phyloP scores from a whole-genome alignment of 1,140 invertebrate genomes.

The Oppia nitens region DNA sequence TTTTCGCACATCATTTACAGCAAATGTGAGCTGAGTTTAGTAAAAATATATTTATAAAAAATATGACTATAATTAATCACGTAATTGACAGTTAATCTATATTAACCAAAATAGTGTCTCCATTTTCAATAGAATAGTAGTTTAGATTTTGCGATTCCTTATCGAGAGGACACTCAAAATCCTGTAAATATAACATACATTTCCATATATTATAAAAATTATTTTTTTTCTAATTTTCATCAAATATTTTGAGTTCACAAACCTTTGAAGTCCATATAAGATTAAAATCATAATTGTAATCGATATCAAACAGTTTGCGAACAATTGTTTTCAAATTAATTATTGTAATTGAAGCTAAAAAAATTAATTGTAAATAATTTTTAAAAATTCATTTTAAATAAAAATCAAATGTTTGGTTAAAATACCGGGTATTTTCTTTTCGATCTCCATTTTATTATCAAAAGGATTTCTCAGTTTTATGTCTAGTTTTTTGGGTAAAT shows the following conservation, averaged over 20 bases:
- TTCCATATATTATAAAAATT: neutral
- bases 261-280: neutral
- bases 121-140: neutral
- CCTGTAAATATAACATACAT: neutral
- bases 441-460: neutral
- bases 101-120: neutral
- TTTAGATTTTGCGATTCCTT: neutral
- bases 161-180: neutral
- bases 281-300: neutral
- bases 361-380: neutral
- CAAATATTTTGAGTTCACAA: neutral
- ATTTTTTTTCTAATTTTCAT: neutral
- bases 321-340: slow-evolving; percentile 4
- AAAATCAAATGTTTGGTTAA: neutral
- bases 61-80: no score
- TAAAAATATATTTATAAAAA: no score
- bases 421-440: slow-evolving; percentile 6
- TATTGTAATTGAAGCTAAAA: slow-evolving; percentile 7
- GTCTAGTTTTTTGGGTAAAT: neutral
- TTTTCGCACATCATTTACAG: no score
- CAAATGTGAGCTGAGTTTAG: no score
- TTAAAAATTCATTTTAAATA: no score
- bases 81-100: neutral
- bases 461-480: neutral
- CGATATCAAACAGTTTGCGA: neutral